Evolutionary conservation across 2,888 invertebrate species (phyloP), one percentile per base, ranked within the genome.

Genomic region (Trichopria drosophilae): DNA sequence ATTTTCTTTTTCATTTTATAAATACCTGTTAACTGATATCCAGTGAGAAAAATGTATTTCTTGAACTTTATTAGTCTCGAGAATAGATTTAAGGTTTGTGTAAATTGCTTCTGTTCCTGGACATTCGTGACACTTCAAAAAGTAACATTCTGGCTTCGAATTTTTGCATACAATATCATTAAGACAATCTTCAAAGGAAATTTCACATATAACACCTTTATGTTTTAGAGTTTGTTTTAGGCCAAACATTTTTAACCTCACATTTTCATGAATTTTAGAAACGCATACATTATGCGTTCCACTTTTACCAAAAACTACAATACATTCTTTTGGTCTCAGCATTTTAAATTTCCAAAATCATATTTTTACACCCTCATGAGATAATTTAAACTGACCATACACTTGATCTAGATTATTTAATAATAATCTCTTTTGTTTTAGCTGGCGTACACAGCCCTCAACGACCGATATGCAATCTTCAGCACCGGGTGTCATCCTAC

Each of bases 401-500:
- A 34, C 18, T 6, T 34, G 6, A 34, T 34, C 34, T n/a, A n/a
- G n/a, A n/a, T n/a, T n/a, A n/a, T n/a, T n/a, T n/a, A n/a, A n/a
- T n/a, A n/a, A n/a, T n/a, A 48, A 20, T 24, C 35, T 19, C n/a
- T 48, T 48, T 32, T 35, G 48, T 6, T 39, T 18, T 35, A n/a
- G 19, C 2, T 19, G 5, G 9, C 48, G 35, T 34, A 31, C 32
- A 16, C 41, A 34, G 39, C 18, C 16, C n/a, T n/a, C n/a, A n/a
- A n/a, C n/a, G n/a, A n/a, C n/a, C n/a, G n/a, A n/a, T n/a, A n/a
- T n/a, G n/a, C 22, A 32, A 31, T 47, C 47, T 32, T 47, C 40
- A 7, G 26, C 22, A 23, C 40, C 34, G 6, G 47, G 40, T 28
- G 34, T 7, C 9, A 22, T 24, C 13, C 47, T 18, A 40, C 34